Evolutionary conservation across 2,888 invertebrate species (phyloP).

Genomic region (Rhaphigaster nebulosa): DNA sequence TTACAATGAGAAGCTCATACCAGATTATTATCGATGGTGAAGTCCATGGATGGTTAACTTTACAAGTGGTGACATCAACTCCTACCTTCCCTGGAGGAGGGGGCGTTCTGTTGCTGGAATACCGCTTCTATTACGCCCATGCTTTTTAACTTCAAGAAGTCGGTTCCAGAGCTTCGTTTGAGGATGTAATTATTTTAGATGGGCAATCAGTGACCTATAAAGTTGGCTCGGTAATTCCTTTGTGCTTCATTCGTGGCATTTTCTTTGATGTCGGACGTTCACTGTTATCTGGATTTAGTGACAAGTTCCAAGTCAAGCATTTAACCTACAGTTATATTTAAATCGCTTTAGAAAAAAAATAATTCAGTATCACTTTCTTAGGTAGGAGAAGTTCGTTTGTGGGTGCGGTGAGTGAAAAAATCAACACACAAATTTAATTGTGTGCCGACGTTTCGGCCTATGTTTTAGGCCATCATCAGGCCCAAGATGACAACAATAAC

Average conservation of each 20-base stretch:
- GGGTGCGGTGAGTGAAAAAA: too few species aligned
- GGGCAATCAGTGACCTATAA: slow-evolving; percentile 22
- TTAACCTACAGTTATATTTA: neutral
- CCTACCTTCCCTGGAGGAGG: neutral
- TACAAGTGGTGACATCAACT: neutral
- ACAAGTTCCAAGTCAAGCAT: neutral
- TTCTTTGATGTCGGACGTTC: neutral
- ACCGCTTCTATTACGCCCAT: neutral
- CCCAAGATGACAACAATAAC: too few species aligned
- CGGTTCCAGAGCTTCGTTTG: neutral
- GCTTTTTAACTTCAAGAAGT: neutral
- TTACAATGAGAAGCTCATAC: neutral
- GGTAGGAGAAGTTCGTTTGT: too few species aligned
- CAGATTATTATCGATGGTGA: neutral
- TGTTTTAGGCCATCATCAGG: too few species aligned
- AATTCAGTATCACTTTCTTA: neutral
- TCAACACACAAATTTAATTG: too few species aligned
- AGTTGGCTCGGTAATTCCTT: slow-evolving; percentile 8
- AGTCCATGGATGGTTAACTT: neutral
- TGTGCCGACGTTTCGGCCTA: too few species aligned
- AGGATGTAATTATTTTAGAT: slow-evolving; percentile 21
- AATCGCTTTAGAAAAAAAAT: neutral
- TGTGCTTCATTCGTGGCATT: neutral
- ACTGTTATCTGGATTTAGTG: neutral
- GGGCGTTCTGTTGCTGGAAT: neutral